phyloP scores from a whole-genome alignment of 2,888 invertebrate genomes.

The Nemapogon koenigi region DNA sequence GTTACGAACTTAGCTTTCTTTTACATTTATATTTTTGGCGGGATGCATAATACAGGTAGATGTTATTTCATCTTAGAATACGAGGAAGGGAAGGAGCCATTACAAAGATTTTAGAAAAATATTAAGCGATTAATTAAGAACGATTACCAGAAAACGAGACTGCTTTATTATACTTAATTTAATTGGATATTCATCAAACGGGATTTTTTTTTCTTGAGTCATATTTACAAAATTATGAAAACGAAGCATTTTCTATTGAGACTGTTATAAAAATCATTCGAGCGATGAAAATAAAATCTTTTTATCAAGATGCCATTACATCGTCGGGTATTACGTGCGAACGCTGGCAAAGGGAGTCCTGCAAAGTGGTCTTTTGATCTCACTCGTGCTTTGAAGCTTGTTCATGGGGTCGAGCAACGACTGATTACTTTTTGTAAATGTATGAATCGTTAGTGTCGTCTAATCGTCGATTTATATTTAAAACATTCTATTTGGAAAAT shows the following conservation, averaged over 20 bases:
- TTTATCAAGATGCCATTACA: constrained; percentile 1
- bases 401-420: constrained; percentile 1
- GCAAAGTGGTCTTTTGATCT: constrained; percentile 27
- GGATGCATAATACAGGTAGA: too few species aligned
- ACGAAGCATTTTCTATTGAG: not conserved
- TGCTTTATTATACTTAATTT: too few species aligned
- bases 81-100: too few species aligned
- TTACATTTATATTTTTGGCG: too few species aligned
- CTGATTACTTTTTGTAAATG: constrained; percentile 7
- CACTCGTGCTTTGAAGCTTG: constrained; percentile 11
- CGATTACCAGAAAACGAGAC: too few species aligned
- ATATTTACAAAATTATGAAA: too few species aligned
- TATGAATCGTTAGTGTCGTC: constrained; percentile 1
- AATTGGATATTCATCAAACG: constrained; percentile 5
- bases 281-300: not conserved
- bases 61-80: too few species aligned
- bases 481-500: too few species aligned
- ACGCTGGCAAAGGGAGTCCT: constrained; percentile 8
- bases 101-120: too few species aligned
- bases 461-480: too few species aligned
- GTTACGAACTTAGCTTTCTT: too few species aligned
- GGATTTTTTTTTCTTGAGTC: not conserved
- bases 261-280: not conserved
- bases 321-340: constrained; percentile 6
- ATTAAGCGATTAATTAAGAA: too few species aligned